Percentiles rank a stretch among this genome's conserved stretches.
These are phyloP conservation scores for Chelmon rostratus DNA, from an alignment of 2,797 vertebrate species.

Conservation along the genomic window DNA sequence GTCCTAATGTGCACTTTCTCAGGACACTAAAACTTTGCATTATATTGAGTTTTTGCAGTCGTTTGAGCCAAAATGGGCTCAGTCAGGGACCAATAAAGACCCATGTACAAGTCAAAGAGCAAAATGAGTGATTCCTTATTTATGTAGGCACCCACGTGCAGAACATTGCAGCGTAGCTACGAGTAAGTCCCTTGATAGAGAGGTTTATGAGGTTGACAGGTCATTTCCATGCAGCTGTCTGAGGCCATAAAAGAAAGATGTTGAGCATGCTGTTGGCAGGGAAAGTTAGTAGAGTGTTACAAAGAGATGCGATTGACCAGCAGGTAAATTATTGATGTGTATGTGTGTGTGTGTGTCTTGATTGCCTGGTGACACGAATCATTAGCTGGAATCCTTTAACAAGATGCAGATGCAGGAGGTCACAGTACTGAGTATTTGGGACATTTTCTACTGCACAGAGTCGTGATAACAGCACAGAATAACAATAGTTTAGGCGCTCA, in stretches of 20 bases:
- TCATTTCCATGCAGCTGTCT: conserved; percentile 71
- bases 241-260: conserved; percentile 59
- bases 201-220: conserved; percentile 62
- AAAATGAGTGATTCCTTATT: conserved; percentile 36
- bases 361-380: conserved; percentile 32
- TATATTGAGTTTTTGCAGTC: neutral
- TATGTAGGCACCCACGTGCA: conserved; percentile 37
- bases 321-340: conserved; percentile 21
- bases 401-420: conserved; percentile 5
- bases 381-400: conserved; percentile 17
- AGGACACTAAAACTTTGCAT: neutral
- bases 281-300: conserved; percentile 31
- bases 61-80: neutral
- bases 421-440: conserved; percentile 8
- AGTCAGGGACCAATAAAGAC: neutral
- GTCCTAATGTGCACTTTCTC: neutral
- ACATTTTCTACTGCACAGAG: neutral
- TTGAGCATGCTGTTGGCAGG: conserved; percentile 49
- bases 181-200: conserved; percentile 50
- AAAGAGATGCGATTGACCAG: conserved; percentile 18
- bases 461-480: neutral
- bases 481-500: too few relatives aligned
- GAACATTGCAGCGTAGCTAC: conserved; percentile 37
- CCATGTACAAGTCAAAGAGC: conserved; percentile 2
- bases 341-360: neutral